phyloP scores from a whole-genome alignment of 2,113 vertebrate genomes.

The Petrocephalus microphthalmus region DNA sequence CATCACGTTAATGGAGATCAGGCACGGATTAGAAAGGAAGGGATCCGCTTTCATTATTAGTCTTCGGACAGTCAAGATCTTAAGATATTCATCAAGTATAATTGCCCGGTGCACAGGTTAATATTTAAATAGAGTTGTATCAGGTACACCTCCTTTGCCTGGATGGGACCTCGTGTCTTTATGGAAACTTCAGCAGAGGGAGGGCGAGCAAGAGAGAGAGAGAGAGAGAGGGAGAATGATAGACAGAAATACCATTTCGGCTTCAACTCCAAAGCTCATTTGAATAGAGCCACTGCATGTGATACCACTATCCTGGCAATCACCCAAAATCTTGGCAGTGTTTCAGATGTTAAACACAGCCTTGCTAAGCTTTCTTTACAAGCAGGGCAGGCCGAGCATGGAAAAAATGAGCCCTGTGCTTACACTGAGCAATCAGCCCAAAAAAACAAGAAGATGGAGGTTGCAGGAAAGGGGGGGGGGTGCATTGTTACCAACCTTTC shows the following conservation, averaged over 20 bases:
- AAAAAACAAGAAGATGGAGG: constrained; percentile 43
- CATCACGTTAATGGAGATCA: constrained; percentile 29
- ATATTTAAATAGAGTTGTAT: constrained; percentile 68
- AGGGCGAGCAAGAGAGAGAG: constrained; percentile 33
- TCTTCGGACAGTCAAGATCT: constrained; percentile 42
- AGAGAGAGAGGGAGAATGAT: not conserved
- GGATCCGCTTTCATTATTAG: constrained; percentile 47
- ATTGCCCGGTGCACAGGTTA: constrained; percentile 56
- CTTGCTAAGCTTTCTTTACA: constrained; percentile 58
- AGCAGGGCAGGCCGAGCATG: constrained; percentile 55
- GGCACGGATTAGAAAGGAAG: constrained; percentile 26
- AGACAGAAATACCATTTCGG: constrained; percentile 47
- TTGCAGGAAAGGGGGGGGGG: constrained; percentile 6
- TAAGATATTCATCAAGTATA: constrained; percentile 64
- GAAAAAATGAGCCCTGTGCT: constrained; percentile 58
- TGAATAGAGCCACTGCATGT: constrained; percentile 57
- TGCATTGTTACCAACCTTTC: constrained; percentile 12
- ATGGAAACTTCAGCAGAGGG: constrained; percentile 58
- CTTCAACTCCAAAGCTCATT: constrained; percentile 40
- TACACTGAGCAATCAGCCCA: constrained; percentile 40
- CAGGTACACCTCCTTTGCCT: constrained; percentile 57
- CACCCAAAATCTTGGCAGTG: constrained; percentile 55
- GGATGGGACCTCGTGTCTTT: constrained; percentile 49
- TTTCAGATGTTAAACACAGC: constrained; percentile 68
- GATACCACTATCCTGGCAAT: constrained; percentile 53